Percentiles rank a stretch among this genome's conserved stretches.
These are phyloP conservation scores for Muscicapa striata DNA, from an alignment of 2,797 vertebrate species.

Conservation along the genomic window DNA sequence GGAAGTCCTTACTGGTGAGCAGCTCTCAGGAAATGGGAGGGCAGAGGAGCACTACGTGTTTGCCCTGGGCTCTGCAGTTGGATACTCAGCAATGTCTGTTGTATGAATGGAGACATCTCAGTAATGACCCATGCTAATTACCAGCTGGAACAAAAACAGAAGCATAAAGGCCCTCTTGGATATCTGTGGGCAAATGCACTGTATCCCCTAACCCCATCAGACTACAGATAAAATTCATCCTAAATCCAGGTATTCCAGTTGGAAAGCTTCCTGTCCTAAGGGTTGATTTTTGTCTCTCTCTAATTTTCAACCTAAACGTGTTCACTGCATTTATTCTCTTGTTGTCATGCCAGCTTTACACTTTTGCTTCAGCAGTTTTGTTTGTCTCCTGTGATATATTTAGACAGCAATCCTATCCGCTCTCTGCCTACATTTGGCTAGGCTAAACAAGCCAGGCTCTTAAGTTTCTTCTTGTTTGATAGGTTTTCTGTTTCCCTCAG, in stretches of 20 bases:
- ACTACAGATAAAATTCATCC: neutral
- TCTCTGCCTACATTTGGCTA: slow-evolving; percentile 36
- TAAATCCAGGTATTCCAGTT: neutral
- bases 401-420: slow-evolving; percentile 53
- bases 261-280: neutral
- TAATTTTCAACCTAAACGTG: neutral
- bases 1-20: accelerated
- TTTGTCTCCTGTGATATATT: slow-evolving; percentile 65
- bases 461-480: slow-evolving; percentile 56
- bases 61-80: neutral
- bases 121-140: neutral
- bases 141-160: neutral
- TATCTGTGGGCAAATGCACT: neutral
- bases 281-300: neutral
- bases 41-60: accelerated
- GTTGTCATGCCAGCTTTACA: slow-evolving; percentile 4
- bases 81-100: neutral
- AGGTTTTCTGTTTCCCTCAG: slow-evolving; percentile 39
- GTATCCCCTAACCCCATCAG: neutral
- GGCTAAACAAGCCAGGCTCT: slow-evolving; percentile 37
- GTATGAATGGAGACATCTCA: neutral
- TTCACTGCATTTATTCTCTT: slow-evolving; percentile 8
- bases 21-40: neutral
- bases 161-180: neutral
- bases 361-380: slow-evolving; percentile 52